Base-by-base conservation (phyloP, 2,797 vertebrate genomes). In the Myripristis jacobus region DNA sequence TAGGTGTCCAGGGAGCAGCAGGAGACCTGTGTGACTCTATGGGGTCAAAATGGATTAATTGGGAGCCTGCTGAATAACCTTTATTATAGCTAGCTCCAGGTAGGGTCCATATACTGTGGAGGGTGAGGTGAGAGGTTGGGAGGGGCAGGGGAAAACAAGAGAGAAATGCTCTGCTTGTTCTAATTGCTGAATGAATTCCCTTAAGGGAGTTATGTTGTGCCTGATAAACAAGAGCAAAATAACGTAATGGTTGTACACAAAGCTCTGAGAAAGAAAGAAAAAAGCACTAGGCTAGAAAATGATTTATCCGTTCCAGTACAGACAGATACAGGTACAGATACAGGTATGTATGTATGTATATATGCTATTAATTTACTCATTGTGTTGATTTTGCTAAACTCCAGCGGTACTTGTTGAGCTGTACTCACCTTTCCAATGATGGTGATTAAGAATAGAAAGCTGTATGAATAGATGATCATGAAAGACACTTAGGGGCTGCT, bases 11-110 rank as follows among this genome's bases (percentile, higher is more conserved):
- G 76, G 36, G 57, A 72, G 52, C 10, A 56, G 59, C 16, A 66
- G 19, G 46, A 54, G 61, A 53, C 53, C 29, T 50, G 60, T 55
- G 63, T 43, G 52, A 73, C 70, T 72, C 69, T 55, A 6, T n/a
- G 55, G 52, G 76, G 73, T 87, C 64, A 70, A 67, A 57, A 16
- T 34, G 66, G 79, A 87, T 87, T 83, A 78, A 86, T 73, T 77
- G 68, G 43, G 67, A 82, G 47, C 55, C 56, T 81, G 70, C 66
- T 79, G 67, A 77, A 77, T 70, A 64, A 61, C 38, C 24, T 61
- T 54, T 43, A 43, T 47, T 38, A 22, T 36, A 43, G 57, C 60
- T 29, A 31, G 46, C 73, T 66, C 19, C 56, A 59, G 56, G 46
- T 44, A 13, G 25, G 50, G 52, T 73, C 25, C 44, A 52, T 46